Conservation (phyloP, 1,140 invertebrate genomes). For the Cyphomyrmex costatus region DNA sequence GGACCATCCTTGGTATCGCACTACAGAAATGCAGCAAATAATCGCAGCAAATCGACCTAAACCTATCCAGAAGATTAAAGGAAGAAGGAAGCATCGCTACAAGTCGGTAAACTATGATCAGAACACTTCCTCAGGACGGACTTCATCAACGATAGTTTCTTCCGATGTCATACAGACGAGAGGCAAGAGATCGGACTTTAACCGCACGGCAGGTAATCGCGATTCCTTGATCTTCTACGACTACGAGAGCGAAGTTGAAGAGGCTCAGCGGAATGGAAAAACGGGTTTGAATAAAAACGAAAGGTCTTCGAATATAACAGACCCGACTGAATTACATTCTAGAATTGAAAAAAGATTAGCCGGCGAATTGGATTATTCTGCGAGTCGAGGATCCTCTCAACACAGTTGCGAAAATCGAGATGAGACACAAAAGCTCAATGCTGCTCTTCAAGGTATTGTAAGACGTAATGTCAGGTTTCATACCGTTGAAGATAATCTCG, state of each 20-base stretch:
- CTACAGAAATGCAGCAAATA: constrained; percentile 38
- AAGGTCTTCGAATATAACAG: constrained; percentile 7
- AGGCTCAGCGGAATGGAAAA: constrained; percentile 10
- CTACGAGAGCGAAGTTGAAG: constrained; percentile 9
- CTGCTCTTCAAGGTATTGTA: constrained; percentile 11
- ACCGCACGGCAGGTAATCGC: not conserved
- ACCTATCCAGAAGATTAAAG: not conserved
- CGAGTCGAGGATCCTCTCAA: constrained; percentile 2
- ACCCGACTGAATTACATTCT: constrained; percentile 27
- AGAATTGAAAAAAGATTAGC: constrained; percentile 51
- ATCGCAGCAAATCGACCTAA: constrained; percentile 3
- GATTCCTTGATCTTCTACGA: constrained; percentile 16
- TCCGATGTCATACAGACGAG: not conserved
- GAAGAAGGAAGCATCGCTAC: not conserved
- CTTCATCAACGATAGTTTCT: not conserved
- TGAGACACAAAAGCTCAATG: constrained; percentile 28
- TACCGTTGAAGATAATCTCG: not conserved
- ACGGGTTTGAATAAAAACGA: constrained; percentile 17
- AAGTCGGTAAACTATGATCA: not conserved
- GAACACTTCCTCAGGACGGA: not conserved
- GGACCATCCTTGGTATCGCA: constrained; percentile 34
- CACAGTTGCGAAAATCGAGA: constrained; percentile 3
- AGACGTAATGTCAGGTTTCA: not conserved
- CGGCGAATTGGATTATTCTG: constrained; percentile 37
- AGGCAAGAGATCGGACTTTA: constrained; percentile 25